Evolutionary conservation across 2,797 vertebrate genomes (phyloP).

Genomic region (Micropoecilia bifurca): DNA sequence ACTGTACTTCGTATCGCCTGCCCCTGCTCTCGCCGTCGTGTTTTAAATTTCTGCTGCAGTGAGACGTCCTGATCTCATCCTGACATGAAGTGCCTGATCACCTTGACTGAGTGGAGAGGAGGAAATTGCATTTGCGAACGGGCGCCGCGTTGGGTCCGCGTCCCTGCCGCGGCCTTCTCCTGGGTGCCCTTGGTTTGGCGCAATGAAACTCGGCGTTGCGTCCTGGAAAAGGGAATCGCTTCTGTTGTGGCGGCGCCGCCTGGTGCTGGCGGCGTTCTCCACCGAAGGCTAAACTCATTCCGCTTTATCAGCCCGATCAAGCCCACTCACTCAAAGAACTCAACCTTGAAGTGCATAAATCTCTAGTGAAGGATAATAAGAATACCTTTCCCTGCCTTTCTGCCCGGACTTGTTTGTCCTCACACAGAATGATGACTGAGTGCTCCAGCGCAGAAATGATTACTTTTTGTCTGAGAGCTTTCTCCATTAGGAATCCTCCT

Average conservation of each 20-base stretch:
- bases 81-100: conserved; percentile 76
- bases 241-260: conserved; percentile 37
- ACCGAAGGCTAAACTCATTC: conserved; percentile 78
- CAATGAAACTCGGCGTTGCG: conserved; percentile 72
- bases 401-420: conserved; percentile 68
- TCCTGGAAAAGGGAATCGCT: conserved; percentile 54
- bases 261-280: conserved; percentile 52
- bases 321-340: conserved; percentile 69
- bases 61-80: conserved; percentile 47
- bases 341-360: conserved; percentile 77
- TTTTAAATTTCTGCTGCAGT: conserved; percentile 25
- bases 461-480: conserved; percentile 60
- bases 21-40: not conserved
- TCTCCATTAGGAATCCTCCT: conserved; percentile 47
- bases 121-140: conserved; percentile 78
- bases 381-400: conserved; percentile 59
- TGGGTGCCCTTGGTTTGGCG: conserved; percentile 75
- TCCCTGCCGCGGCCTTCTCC: conserved; percentile 53
- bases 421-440: conserved; percentile 57
- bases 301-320: conserved; percentile 76
- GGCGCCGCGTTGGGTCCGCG: conserved; percentile 52
- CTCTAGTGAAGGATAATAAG: conserved; percentile 71
- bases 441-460: conserved; percentile 52
- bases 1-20: too few species aligned
- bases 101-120: conserved; percentile 72